These are phyloP conservation scores for Polydrusus cervinus DNA, from an alignment of 2,888 invertebrate genomes.

Conservation along the genomic window DNA sequence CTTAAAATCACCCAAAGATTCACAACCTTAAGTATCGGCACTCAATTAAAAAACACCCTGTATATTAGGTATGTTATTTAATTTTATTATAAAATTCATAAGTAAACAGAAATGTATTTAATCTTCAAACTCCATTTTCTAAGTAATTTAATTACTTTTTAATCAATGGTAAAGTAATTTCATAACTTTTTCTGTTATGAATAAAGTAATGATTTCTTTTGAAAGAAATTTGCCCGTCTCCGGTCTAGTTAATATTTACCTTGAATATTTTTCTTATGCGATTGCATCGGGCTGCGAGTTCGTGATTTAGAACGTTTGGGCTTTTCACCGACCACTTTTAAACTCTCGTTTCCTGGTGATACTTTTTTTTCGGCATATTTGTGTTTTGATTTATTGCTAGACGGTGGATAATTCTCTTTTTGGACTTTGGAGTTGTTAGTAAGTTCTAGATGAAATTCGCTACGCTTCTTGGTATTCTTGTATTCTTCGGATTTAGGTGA, in stretches of 20 bases:
- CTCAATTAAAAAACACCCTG: too few relatives aligned
- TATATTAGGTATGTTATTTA: too few relatives aligned
- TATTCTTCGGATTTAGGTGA: conserved; percentile 66
- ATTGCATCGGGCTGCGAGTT: conserved; percentile 69
- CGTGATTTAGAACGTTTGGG: conserved; percentile 67
- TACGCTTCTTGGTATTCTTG: conserved; percentile 75
- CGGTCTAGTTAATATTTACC: conserved; percentile 56
- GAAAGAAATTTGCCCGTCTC: too few relatives aligned
- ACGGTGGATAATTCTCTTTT: background rate
- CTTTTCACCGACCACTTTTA: conserved; percentile 64
- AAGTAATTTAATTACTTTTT: too few relatives aligned
- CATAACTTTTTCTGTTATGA: too few relatives aligned
- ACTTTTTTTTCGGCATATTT: conserved; percentile 57
- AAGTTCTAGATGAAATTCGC: conserved; percentile 85
- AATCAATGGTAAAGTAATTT: too few relatives aligned
- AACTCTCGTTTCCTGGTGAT: conserved; percentile 62
- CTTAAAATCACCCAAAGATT: too few relatives aligned
- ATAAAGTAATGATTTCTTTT: too few relatives aligned
- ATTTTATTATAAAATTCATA: too few relatives aligned
- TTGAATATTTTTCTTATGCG: conserved; percentile 64
- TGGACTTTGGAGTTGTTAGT: conserved; percentile 60
- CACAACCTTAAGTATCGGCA: too few relatives aligned
- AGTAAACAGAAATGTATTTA: too few relatives aligned
- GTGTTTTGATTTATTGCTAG: conserved; percentile 42
- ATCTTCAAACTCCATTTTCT: too few relatives aligned